Evolutionary conservation across 2,888 invertebrate genomes (phyloP).

Genomic region (Marasmarcha lunaedactyla): DNA sequence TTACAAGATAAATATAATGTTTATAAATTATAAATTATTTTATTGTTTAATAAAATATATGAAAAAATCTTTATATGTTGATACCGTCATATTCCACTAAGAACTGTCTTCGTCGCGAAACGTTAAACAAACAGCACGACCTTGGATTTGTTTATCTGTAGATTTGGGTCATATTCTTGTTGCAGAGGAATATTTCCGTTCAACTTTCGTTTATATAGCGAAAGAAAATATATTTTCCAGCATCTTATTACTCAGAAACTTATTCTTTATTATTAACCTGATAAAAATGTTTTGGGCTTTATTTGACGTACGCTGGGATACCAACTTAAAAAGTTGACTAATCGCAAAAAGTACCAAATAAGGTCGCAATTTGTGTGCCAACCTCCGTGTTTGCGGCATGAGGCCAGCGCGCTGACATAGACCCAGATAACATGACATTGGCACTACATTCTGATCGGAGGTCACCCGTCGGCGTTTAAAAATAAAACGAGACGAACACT

Average conservation of each 20-base stretch:
- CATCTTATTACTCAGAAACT: too few species aligned
- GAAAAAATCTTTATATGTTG: not conserved
- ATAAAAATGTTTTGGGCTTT: too few species aligned
- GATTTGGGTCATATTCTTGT: constrained; percentile 7
- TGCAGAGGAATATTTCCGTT: not conserved
- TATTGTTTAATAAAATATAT: not conserved
- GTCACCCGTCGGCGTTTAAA: constrained; percentile 57
- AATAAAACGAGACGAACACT: constrained; percentile 34
- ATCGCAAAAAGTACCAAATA: constrained; percentile 26
- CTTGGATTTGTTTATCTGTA: constrained; percentile 14
- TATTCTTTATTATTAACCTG: too few species aligned
- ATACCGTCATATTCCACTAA: not conserved
- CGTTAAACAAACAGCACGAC: constrained; percentile 11
- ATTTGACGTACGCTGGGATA: too few species aligned
- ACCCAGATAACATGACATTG: constrained; percentile 66
- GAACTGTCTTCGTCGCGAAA: too few species aligned
- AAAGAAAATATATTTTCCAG: too few species aligned
- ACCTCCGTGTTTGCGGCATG: constrained; percentile 26
- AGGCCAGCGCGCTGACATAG: constrained; percentile 61
- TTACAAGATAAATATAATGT: constrained; percentile 10
- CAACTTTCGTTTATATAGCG: too few species aligned
- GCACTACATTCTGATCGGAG: constrained; percentile 67
- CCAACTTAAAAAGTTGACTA: too few species aligned
- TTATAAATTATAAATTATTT: too few species aligned
- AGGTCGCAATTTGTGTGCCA: constrained; percentile 29